Percentiles rank a stretch among this genome's conserved stretches.
These are phyloP conservation scores for Beroe forskalii DNA, from an alignment of 37 sponge, comb jelly and placozoan species.

Conservation along the genomic window DNA sequence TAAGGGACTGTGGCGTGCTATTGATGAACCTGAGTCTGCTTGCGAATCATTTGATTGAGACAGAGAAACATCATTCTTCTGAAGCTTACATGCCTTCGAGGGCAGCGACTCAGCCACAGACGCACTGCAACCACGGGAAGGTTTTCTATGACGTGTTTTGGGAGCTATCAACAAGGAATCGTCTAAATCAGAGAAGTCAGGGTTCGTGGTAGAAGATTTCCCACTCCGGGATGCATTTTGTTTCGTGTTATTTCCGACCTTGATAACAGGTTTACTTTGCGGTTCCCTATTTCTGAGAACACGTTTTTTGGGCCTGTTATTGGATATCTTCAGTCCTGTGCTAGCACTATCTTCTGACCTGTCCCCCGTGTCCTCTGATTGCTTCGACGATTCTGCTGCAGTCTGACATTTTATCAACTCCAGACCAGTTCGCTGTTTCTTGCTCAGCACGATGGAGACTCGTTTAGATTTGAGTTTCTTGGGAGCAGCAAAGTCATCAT, in stretches of 20 bases:
- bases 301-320: neutral
- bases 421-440: neutral
- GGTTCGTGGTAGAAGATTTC: too few relatives aligned
- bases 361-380: too few relatives aligned
- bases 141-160: too few relatives aligned
- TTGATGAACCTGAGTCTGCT: too few relatives aligned
- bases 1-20: too few relatives aligned
- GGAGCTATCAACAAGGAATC: constrained; percentile 27
- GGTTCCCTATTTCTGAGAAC: neutral
- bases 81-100: too few relatives aligned
- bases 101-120: too few relatives aligned
- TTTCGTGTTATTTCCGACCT: neutral
- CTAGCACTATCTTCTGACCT: neutral
- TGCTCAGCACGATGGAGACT: neutral
- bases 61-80: too few relatives aligned
- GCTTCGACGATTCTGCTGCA: too few relatives aligned
- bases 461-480: constrained; percentile 37
- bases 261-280: neutral
- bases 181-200: constrained; percentile 20
- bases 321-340: neutral
- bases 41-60: too few relatives aligned
- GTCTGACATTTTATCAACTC: too few relatives aligned
- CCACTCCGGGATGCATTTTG: neutral
- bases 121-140: too few relatives aligned
- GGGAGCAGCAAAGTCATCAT: neutral